Evolutionary conservation across 2,113 vertebrate species (phyloP).

Genomic region (Gymnarchus niloticus): DNA sequence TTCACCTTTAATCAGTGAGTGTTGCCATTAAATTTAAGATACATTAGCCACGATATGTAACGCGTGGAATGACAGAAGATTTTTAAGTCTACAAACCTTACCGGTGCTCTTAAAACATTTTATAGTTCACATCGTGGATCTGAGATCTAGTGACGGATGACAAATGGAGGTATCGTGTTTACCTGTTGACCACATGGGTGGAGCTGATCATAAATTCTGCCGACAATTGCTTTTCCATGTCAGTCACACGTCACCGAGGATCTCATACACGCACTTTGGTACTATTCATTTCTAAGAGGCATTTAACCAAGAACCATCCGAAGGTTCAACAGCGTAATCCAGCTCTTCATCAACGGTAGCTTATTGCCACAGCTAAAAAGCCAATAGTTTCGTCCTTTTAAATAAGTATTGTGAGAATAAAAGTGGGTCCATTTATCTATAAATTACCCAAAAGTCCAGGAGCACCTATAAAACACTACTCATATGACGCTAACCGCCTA

Average conservation of each 20-base stretch:
- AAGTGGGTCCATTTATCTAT: neutral
- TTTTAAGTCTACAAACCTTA: neutral
- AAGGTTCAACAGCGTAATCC: neutral
- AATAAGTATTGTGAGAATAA: neutral
- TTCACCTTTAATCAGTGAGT: neutral
- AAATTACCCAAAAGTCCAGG: too few relatives aligned
- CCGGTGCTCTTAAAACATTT: neutral
- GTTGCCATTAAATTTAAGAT: neutral
- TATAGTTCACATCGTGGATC: neutral
- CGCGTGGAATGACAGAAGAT: neutral
- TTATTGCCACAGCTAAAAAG: neutral
- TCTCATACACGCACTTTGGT: too few relatives aligned
- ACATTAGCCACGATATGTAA: neutral
- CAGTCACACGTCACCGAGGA: neutral
- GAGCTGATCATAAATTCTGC: neutral
- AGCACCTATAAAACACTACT: neutral
- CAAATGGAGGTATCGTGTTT: neutral
- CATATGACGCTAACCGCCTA: neutral
- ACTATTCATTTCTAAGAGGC: neutral
- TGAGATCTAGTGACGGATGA: neutral
- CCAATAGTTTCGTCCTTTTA: neutral
- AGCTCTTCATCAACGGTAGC: neutral
- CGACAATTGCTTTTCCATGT: neutral
- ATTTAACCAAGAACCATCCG: neutral
- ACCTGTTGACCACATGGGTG: neutral